Evolutionary conservation across 2,113 vertebrate species (phyloP).

Genomic region (Ploceus nigricollis): DNA sequence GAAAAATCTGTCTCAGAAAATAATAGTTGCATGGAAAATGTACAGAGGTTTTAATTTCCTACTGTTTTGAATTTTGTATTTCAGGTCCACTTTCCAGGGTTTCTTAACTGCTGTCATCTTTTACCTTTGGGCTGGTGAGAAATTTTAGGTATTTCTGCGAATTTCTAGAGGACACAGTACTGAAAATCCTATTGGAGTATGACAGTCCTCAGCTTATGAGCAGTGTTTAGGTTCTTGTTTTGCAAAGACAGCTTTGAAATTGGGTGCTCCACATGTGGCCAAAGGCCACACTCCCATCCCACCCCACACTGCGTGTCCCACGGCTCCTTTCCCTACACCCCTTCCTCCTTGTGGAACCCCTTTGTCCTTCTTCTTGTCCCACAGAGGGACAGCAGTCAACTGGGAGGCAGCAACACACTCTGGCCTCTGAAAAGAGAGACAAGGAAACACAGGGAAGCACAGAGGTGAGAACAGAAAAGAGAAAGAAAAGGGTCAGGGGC

Average conservation of each 20-base stretch:
- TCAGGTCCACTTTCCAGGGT: background rate
- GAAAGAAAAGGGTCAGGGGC: too few species aligned
- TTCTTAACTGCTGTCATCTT: background rate
- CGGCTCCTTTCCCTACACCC: fast-evolving
- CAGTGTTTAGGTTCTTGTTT: background rate
- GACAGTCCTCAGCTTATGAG: background rate
- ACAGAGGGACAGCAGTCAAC: background rate
- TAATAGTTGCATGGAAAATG: background rate
- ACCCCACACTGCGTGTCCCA: fast-evolving
- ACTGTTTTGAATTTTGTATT: background rate
- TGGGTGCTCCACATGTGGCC: fast-evolving
- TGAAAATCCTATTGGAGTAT: background rate
- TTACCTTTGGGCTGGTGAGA: background rate
- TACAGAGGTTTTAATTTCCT: background rate
- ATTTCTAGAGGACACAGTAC: fast-evolving
- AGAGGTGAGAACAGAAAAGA: background rate
- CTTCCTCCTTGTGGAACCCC: background rate
- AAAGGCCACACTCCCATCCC: background rate
- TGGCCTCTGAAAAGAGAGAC: fast-evolving
- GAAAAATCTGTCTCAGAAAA: background rate
- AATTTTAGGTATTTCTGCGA: background rate
- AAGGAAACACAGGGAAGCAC: background rate
- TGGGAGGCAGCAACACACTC: background rate
- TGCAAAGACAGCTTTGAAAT: background rate
- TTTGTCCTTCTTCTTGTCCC: background rate